Conservation (phyloP, 2,113 vertebrate genomes). For the Nymphicus hollandicus region DNA sequence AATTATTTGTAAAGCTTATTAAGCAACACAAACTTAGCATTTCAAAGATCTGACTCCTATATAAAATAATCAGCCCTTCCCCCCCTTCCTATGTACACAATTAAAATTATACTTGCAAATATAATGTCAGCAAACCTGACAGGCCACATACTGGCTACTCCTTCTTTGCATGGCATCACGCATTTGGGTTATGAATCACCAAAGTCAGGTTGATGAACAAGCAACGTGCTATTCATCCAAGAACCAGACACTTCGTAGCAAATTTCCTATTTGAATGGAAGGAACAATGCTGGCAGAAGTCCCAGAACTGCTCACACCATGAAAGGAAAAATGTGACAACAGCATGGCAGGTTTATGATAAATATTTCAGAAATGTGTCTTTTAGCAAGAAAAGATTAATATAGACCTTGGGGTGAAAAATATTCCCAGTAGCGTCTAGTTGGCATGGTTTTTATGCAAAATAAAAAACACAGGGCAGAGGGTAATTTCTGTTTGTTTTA, state of each 20-base stretch:
- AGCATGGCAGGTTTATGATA: constrained; percentile 31
- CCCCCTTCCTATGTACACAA: background rate
- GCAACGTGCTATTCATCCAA: background rate
- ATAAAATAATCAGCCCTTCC: background rate
- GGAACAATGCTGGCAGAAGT: constrained; percentile 42
- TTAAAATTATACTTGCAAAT: constrained; percentile 45
- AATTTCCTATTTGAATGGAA: background rate
- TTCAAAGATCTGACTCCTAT: background rate
- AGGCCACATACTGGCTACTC: background rate
- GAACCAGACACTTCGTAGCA: background rate
- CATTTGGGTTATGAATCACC: background rate
- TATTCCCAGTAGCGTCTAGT: background rate
- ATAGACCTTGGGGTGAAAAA: constrained; percentile 7
- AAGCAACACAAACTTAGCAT: background rate
- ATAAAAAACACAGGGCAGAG: background rate
- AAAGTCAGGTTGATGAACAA: constrained; percentile 10
- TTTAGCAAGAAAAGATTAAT: constrained; percentile 15
- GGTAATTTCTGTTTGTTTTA: background rate
- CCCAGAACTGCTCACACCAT: constrained; percentile 27
- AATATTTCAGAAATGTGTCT: constrained; percentile 35
- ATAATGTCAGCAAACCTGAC: background rate
- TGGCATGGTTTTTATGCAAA: background rate
- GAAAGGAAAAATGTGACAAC: constrained; percentile 20
- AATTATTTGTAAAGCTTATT: background rate
- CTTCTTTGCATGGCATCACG: background rate